A percentile compares a stretch with the other conserved stretches of the same genome.
phyloP scores from a whole-genome alignment of 2,888 invertebrate species.

The Apotomis betuletana region DNA sequence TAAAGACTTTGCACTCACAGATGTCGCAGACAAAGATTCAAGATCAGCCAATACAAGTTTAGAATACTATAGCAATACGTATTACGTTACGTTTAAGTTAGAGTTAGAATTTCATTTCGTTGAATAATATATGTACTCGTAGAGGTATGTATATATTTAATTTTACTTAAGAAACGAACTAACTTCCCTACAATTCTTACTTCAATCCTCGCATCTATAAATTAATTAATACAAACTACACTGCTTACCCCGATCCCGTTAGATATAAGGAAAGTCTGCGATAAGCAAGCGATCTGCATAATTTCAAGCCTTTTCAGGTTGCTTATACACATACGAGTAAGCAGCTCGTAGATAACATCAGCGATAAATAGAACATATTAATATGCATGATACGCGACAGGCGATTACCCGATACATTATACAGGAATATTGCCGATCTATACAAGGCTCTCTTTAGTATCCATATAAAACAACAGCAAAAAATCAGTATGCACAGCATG shows the following conservation, averaged over 20 bases:
- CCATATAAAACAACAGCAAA: conserved; percentile 49
- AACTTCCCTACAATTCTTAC: too few relatives aligned
- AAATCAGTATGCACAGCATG: conserved; percentile 46
- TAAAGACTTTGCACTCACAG: background rate
- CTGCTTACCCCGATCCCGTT: background rate
- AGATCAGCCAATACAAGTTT: too few relatives aligned
- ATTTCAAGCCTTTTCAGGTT: conserved; percentile 10
- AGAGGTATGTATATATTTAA: too few relatives aligned
- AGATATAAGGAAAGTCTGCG: conserved; percentile 8
- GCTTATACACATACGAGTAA: conserved; percentile 9
- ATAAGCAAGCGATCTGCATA: conserved; percentile 3
- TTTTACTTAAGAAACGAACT: too few relatives aligned
- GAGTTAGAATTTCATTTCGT: too few relatives aligned
- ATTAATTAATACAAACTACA: background rate
- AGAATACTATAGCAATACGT: too few relatives aligned
- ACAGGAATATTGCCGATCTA: conserved; percentile 38
- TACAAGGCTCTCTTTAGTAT: conserved; percentile 26
- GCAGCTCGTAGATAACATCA: conserved; percentile 50
- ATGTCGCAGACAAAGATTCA: too few relatives aligned
- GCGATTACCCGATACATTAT: conserved; percentile 54
- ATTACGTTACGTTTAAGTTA: too few relatives aligned
- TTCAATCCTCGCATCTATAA: background rate
- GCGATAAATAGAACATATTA: conserved; percentile 61
- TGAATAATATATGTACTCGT: too few relatives aligned
- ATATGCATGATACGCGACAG: conserved; percentile 59